Conservation (phyloP, 2,888 invertebrate genomes). For the Dusona sp. region DNA sequence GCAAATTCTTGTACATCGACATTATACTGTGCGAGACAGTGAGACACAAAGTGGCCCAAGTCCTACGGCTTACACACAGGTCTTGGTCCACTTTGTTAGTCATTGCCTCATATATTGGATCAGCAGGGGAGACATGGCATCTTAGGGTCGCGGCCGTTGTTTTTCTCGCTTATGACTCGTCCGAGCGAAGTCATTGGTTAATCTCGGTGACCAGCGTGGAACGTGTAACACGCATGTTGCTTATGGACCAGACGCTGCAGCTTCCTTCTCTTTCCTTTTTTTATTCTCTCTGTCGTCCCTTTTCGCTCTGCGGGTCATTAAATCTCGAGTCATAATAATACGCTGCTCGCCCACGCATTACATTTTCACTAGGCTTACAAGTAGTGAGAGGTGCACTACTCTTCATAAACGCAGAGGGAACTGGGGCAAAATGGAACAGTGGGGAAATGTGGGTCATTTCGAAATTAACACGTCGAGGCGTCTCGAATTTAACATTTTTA, state of each 20-base stretch:
- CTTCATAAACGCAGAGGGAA: neutral
- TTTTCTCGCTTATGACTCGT: constrained; percentile 27
- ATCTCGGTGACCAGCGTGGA: constrained; percentile 54
- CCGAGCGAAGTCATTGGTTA: constrained; percentile 8
- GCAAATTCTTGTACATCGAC: neutral
- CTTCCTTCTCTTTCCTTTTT: constrained; percentile 1
- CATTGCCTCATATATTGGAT: neutral
- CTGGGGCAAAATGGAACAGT: neutral
- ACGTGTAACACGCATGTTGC: constrained; percentile 62
- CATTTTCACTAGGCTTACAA: constrained; percentile 63
- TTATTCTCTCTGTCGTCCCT: constrained; percentile 10
- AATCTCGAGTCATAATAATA: constrained; percentile 76
- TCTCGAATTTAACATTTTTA: neutral
- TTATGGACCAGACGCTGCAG: constrained; percentile 29
- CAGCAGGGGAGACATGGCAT: constrained; percentile 14
- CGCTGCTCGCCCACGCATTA: constrained; percentile 73
- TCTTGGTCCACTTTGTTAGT: neutral
- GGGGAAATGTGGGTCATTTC: neutral
- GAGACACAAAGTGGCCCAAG: neutral
- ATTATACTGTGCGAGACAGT: neutral
- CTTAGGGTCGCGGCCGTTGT: constrained; percentile 7
- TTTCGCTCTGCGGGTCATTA: constrained; percentile 72
- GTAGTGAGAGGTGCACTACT: constrained; percentile 45
- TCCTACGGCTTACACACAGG: neutral
- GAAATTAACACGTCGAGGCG: neutral